These are phyloP conservation scores for Clamator glandarius DNA, from an alignment of 2,797 vertebrate species.

Conservation along the genomic window DNA sequence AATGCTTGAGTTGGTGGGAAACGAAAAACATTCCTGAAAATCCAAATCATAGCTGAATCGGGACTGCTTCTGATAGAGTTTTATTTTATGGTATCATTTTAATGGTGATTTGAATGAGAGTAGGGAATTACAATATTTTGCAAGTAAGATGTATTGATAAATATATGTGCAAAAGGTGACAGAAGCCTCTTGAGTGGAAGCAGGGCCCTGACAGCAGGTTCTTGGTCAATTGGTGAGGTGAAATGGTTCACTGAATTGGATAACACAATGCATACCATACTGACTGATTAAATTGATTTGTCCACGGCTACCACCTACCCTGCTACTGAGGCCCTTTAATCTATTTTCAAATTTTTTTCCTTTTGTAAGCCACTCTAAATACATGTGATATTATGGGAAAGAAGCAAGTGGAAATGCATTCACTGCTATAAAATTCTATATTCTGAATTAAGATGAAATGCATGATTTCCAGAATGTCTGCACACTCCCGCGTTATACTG, in stretches of 20 bases:
- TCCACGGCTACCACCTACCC: conserved; percentile 2
- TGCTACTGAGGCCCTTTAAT: conserved; percentile 50
- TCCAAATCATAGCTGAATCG: neutral
- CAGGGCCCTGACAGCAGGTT: conserved; percentile 43
- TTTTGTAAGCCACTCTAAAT: neutral
- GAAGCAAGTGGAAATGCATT: conserved; percentile 28
- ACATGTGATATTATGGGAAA: neutral
- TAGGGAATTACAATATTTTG: conserved; percentile 15
- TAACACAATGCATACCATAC: conserved; percentile 56
- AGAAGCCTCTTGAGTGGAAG: conserved; percentile 39
- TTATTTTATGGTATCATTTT: neutral
- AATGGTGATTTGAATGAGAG: neutral
- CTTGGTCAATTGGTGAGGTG: conserved; percentile 60
- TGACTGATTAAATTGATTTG: conserved; percentile 74
- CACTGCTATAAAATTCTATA: neutral
- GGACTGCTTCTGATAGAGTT: neutral
- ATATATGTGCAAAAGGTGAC: neutral
- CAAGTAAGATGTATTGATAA: neutral
- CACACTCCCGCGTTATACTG: neutral
- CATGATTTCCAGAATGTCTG: neutral
- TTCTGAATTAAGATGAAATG: neutral
- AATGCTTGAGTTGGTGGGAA: conserved; percentile 8
- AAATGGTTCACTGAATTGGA: conserved; percentile 71
- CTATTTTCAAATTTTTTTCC: conserved; percentile 28
- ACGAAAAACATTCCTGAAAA: conserved; percentile 33